Base-by-base conservation (phyloP, 2,888 invertebrate genomes). In the Colostygia pectinataria region DNA sequence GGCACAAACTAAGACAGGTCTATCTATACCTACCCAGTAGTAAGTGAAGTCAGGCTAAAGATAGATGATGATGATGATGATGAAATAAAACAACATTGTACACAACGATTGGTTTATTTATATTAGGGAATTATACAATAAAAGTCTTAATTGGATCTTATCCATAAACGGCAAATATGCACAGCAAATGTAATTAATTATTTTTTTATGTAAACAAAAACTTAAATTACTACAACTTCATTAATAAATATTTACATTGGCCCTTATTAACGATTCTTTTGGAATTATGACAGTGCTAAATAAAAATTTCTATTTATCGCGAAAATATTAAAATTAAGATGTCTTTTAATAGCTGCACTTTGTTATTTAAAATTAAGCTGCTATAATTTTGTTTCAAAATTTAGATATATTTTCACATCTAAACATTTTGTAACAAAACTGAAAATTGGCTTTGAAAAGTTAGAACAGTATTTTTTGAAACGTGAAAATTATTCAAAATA, bases 91-190 rank as follows among this genome's bases (percentile, higher is more conserved):
- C 65, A 53, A 55, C n/a, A 10, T 31, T 42, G 42, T 83, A 83
- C 85, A 88, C 88, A 88, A 86, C 86, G 80, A 85, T 81, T 68
- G 71, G 74, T 81, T 84, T 77, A 75, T 80, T 84, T 82, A 69
- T 80, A 80, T 82, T 79, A 81, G 77, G 85, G 86, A 87, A 82
- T 83, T 77, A 83, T 83, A 88, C 87, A 86, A 79, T 86, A 83
- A 85, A 84, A 84, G 83, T 87, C 77, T 83, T 83, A 76, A 83
- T 68, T 87, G 89, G 89, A 88, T 89, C 85, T 87, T 86, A 89
- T 89, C 89, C 89, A 83, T 81, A 83, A 84, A 84, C 80, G 77
- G 84, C 84, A 79, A 60, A 72, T 87, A 87, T 87, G 81, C 85
- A 87, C 85, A 88, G 88, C 87, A 77, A 86, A 77, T 76, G 53